Base-by-base conservation (phyloP, 2,797 vertebrate genomes). In the Xiphophorus birchmanni region DNA sequence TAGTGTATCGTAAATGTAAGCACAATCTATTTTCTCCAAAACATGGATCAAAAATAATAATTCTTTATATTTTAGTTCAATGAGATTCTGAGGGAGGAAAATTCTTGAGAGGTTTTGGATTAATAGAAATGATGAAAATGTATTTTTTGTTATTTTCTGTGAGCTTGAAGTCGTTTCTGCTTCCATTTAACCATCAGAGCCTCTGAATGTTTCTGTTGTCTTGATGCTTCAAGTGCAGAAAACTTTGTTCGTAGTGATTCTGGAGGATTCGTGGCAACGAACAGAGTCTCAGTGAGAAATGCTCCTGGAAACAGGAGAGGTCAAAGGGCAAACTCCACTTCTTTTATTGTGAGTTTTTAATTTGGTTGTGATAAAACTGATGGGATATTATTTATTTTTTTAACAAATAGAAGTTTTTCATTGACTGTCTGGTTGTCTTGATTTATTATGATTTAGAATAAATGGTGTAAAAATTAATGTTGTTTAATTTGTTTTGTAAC, bases 121-220 rank as follows among this genome's bases (percentile, higher is more conserved):
- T 3, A 15, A 3, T 45, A 29, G 23, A 72, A 45, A n/a, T 29
- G 5, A 29, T 29, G 26, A 17, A 42, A n/a, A 42, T 15, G 0
- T 8, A 0, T 65, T 13, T 69, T 72, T 72, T n/a, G 10, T n/a
- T 2, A 7, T 44, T n/a, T 45, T 44, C 67, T 4, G 2, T 69
- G 5, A 71, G 67, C 26, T n/a, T 44, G 12, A 44, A 45, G 23
- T 71, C 12, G 0, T 72, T n/a, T 45, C 69, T 56, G 48, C 78
- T 82, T 83, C 78, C 54, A 35, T 80, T 52, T 52, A 26, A 26
- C 11, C 17, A 4, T 71, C 67, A 71, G 67, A 71, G 15, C 12
- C 5, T 72, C 23, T 17, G 67, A 13, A 44, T 91, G 89, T 92
- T 67, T 40, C 79, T 63, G 82, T 89, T 82, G 17, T 73, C 52